A percentile compares a stretch with the other conserved stretches of the same genome.
These are phyloP conservation scores for Conops quadrifasciatus DNA, from an alignment of 2,888 invertebrate species.

Conservation along the genomic window DNA sequence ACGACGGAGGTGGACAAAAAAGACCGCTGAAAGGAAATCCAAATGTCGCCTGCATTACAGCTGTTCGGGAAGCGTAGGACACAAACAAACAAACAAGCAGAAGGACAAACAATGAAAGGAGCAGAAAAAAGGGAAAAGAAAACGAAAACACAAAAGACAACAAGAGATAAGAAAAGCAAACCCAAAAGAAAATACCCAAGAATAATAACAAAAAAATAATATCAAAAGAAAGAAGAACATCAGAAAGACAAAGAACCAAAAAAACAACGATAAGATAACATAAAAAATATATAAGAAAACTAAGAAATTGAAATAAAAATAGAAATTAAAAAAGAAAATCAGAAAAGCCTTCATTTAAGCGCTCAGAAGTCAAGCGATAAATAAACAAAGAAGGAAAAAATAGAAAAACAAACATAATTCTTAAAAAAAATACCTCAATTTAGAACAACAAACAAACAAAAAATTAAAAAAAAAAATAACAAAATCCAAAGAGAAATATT, in stretches of 20 bases:
- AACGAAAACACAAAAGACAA: neutral
- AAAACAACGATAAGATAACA: too few species aligned
- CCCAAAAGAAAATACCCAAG: neutral
- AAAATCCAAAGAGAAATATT: neutral
- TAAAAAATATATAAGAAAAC: too few species aligned
- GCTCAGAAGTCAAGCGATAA: too few species aligned
- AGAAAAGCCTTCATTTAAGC: too few species aligned
- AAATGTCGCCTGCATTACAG: slow-evolving; percentile 8
- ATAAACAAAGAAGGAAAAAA: neutral
- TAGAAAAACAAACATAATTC: neutral
- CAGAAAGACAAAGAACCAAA: neutral
- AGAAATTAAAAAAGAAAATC: too few species aligned
- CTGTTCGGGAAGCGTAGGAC: neutral
- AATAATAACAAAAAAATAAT: neutral
- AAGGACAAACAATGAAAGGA: neutral
- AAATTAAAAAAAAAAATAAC: too few species aligned
- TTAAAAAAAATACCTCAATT: too few species aligned
- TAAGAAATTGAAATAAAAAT: too few species aligned
- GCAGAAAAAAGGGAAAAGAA: slow-evolving; percentile 2
- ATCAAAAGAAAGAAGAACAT: neutral
- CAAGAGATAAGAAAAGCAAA: neutral
- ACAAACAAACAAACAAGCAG: neutral
- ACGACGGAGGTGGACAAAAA: slow-evolving; percentile 1
- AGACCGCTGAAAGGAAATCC: slow-evolving; percentile 11
- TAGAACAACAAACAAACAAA: too few species aligned